Evolutionary conservation across 2,888 invertebrate genomes (phyloP), one percentile per base, ranked within the genome.

Genomic region (Volucella inanis): DNA sequence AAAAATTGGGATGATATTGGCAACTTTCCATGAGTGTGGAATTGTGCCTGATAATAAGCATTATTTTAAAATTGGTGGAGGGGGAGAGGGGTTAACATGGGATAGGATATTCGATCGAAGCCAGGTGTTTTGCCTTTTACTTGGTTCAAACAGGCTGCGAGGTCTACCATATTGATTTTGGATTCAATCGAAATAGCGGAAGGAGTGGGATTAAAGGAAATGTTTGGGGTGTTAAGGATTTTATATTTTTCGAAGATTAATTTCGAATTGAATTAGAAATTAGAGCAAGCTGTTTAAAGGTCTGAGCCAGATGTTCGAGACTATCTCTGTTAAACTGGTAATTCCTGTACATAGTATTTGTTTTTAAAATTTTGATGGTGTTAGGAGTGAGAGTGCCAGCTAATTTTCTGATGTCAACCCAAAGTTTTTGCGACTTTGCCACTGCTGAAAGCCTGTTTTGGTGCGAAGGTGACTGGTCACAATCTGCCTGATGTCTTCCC

Each of bases 341-440:
- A 67, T 15, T 10, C 15, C 8, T 31, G 4, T 43, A n/a, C n/a
- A n/a, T n/a, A 22, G 57, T 38, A 12, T 9, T 18, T 38, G 57
- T 57, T 38, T 38, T 31, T n/a, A 57, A 39, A 38, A 38, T 12
- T 54, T 14, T 18, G 4, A 54, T 54, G 6, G 22, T 8, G 38
- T 31, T 12, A 11, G 57, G 57, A 12, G 41, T 31, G 2, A 15
- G 6, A 22, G 4, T 65, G 41, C 64, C 54, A 41, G 67, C 52
- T 18, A 54, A 14, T 15, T 41, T 43, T 67, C 52, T 54, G 14
- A 67, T 67, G 22, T 67, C 50, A 15, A 57, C 49, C 57, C 57
- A 70, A 10, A 38, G 9, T 70, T 59, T 70, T 59, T 45, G 38
- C 11, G 59, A 11, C n/a, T n/a, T n/a, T 31, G 6, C 4, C 6